Percentiles rank a stretch among this genome's conserved stretches.
These are phyloP conservation scores for Drosophila pseudotalamancana DNA, from an alignment of 2,888 invertebrate genomes.

Conservation along the genomic window DNA sequence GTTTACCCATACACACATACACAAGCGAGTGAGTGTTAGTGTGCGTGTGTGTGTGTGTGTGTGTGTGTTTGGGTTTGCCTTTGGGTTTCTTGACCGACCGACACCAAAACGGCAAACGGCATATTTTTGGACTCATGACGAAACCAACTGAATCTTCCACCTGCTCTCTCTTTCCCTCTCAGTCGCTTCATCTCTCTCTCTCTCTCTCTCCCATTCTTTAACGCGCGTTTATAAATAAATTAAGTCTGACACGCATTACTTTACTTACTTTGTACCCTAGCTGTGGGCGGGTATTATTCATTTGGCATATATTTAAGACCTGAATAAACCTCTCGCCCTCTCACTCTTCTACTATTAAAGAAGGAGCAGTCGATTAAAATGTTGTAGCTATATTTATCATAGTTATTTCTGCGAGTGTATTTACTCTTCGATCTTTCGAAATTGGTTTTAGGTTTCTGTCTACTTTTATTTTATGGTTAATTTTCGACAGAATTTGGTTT, in stretches of 20 bases:
- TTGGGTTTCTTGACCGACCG: slow-evolving; percentile 58
- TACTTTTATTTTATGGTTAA: slow-evolving; percentile 46
- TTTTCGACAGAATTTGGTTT: slow-evolving; percentile 50
- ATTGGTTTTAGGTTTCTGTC: slow-evolving; percentile 2
- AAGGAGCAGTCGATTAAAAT: too few species aligned
- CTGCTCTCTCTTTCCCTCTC: slow-evolving; percentile 8
- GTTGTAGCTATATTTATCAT: neutral
- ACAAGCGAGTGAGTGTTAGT: neutral
- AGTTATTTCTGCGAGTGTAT: slow-evolving; percentile 18
- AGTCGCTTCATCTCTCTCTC: neutral
- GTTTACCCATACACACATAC: slow-evolving; percentile 3
- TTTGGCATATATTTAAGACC: neutral
- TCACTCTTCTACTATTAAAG: neutral
- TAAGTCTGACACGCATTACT: slow-evolving; percentile 60
- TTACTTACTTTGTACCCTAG: slow-evolving; percentile 19
- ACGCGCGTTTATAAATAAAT: slow-evolving; percentile 45
- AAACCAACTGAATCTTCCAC: slow-evolving; percentile 47
- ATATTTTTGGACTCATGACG: slow-evolving; percentile 72
- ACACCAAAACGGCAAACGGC: slow-evolving; percentile 27
- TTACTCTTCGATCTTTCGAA: neutral
- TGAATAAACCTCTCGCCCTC: neutral
- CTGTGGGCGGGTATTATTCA: neutral
- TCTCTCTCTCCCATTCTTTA: slow-evolving; percentile 4
- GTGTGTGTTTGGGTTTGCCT: slow-evolving; percentile 8
- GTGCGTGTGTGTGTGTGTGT: slow-evolving; percentile 6